Base-by-base conservation (phyloP, 1,140 invertebrate genomes). In the Drosophila simulans region DNA sequence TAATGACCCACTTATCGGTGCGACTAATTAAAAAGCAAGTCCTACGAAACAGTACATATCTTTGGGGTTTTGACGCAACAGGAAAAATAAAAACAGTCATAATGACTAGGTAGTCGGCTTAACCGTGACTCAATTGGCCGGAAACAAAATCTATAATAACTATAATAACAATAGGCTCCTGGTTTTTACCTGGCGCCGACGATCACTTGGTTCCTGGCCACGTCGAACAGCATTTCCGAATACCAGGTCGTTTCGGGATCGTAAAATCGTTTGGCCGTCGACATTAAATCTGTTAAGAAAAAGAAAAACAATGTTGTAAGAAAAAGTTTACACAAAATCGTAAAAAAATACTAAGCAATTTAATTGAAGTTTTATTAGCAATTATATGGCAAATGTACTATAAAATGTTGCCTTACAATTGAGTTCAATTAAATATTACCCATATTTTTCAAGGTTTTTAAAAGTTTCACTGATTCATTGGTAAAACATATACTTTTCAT, bases 161-260 rank as follows among this genome's bases (percentile, higher is more conserved):
- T 37, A 27, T 35, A 22, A 34, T n/a, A 52, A 43, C 15, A 17
- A 48, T 69, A 42, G 64, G 37, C 35, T 43, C 12, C n/a, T 22
- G 22, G 17, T 11, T 90, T 93, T 94, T 93, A 97, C 96, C 96
- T 95, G 62, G 96, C 96, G 58, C 96, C 96, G 69, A 96, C 95
- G 65, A 97, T 94, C 63, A 98, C 93, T 93, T 97, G 96, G 91
- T 96, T 95, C 86, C 96, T 95, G 51, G 95, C 95, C 31, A 97
- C 95, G 93, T 97, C 97, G 91, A 97, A 97, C 22, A 97, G 93
- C 83, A 97, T 93, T 93, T 96, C 95, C 8, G 96, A 95, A 93
- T 95, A 97, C 62, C 95, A 95, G 37, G 94, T 94, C 65, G 96
- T 95, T 54, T 94, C 94, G 42, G 95, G 94, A 80, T 95, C 94